Evolutionary conservation across 2,888 invertebrate species (phyloP).

Genomic region (Scrobipalpa costella): DNA sequence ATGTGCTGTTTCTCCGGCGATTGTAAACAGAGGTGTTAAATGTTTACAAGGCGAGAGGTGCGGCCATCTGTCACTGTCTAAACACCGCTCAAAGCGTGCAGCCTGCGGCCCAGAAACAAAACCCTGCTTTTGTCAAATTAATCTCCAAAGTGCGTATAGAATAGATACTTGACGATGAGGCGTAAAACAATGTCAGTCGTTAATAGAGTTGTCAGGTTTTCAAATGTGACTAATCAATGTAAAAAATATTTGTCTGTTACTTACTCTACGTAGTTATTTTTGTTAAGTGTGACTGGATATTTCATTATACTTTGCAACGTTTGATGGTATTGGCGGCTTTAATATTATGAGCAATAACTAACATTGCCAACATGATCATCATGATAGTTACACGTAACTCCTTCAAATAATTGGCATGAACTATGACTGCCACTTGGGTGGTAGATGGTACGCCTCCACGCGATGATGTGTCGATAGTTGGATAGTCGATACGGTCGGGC

Average conservation of each 20-base stretch:
- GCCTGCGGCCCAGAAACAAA: slow-evolving; percentile 39
- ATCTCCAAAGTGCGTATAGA: slow-evolving; percentile 26
- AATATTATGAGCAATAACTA: not conserved
- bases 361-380: not conserved
- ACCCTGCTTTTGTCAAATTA: slow-evolving; percentile 38
- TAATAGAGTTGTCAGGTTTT: slow-evolving; percentile 19
- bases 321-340: not conserved
- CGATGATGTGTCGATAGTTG: slow-evolving; percentile 26
- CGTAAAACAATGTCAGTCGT: slow-evolving; percentile 10
- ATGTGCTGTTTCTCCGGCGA: slow-evolving; percentile 37
- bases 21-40: slow-evolving; percentile 60
- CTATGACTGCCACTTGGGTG: slow-evolving; percentile 22
- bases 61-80: slow-evolving; percentile 62
- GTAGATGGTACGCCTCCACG: slow-evolving; percentile 23
- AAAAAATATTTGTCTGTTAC: not conserved
- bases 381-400: not conserved
- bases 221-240: not conserved
- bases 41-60: slow-evolving; percentile 61
- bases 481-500: slow-evolving; percentile 22
- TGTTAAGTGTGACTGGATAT: not conserved
- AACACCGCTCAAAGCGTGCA: slow-evolving; percentile 42
- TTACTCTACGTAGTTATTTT: not conserved
- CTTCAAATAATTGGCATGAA: not conserved
- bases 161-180: slow-evolving; percentile 17
- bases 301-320: too few relatives aligned